Conservation (phyloP, 2,113 vertebrate genomes). For the Spermophilus dauricus region DNA sequence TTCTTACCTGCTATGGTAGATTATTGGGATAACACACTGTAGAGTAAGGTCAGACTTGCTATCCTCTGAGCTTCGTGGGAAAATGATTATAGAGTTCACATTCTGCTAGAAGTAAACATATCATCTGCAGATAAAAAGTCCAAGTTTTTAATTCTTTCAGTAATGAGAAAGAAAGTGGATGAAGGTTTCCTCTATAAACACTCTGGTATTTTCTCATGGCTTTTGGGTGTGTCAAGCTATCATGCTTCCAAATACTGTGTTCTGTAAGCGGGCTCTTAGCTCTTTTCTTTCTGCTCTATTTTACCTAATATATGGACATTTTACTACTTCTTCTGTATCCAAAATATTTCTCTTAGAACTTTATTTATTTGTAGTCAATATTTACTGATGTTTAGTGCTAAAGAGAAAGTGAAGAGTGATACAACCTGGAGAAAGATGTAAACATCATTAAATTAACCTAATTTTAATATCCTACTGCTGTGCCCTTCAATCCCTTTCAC, state of each 20-base stretch:
- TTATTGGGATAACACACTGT: neutral
- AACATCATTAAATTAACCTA: neutral
- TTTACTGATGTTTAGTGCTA: neutral
- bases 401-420: neutral
- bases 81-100: neutral
- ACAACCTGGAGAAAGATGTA: neutral
- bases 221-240: neutral
- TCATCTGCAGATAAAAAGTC: neutral
- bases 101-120: neutral
- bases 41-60: too few relatives aligned
- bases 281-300: neutral
- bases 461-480: neutral
- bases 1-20: neutral
- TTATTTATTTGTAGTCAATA: neutral
- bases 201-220: neutral
- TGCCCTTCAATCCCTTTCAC: neutral
- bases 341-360: neutral
- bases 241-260: neutral
- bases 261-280: neutral
- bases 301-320: neutral
- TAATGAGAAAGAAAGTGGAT: slow-evolving; percentile 15
- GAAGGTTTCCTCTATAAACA: neutral
- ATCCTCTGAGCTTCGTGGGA: neutral
- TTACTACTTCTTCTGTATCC: neutral
- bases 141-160: neutral